These are phyloP conservation scores for Stegodyphus dumicola DNA, from an alignment of 1,140 invertebrate species.

Conservation along the genomic window DNA sequence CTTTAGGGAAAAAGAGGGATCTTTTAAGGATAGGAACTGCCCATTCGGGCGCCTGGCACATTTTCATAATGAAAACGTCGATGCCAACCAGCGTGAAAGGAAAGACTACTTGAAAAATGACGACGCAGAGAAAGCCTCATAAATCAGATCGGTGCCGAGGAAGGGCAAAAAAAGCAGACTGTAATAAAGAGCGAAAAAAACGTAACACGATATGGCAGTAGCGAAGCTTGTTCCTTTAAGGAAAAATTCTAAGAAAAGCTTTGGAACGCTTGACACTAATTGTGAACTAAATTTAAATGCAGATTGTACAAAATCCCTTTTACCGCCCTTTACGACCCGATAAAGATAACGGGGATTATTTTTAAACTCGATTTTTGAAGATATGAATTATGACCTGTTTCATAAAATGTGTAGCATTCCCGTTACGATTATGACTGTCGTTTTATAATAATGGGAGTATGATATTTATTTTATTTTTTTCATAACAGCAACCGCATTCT, in stretches of 20 bases:
- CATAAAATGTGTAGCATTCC: constrained; percentile 8
- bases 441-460: constrained; percentile 19
- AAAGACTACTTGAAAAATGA: constrained; percentile 53
- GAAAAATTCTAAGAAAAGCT: constrained; percentile 30
- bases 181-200: no score
- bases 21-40: constrained; percentile 2
- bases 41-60: constrained; percentile 34
- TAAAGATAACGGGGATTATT: constrained; percentile 43
- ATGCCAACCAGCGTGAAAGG: constrained; percentile 1
- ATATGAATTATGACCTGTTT: constrained; percentile 35
- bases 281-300: constrained; percentile 47
- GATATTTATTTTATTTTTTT: background rate
- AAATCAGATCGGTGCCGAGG: constrained; percentile 42
- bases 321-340: constrained; percentile 28
- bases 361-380: constrained; percentile 30
- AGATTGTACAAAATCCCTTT: constrained; percentile 40
- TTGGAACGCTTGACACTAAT: constrained; percentile 47
- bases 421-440: constrained; percentile 12
- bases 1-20: no score
- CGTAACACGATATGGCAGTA: background rate
- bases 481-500: no score
- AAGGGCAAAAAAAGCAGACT: background rate
- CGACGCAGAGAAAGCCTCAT: constrained; percentile 24
- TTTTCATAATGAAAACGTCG: constrained; percentile 54
- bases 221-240: background rate